These are phyloP conservation scores for Fabriciana adippe DNA, from an alignment of 2,888 invertebrate genomes.

Conservation along the genomic window DNA sequence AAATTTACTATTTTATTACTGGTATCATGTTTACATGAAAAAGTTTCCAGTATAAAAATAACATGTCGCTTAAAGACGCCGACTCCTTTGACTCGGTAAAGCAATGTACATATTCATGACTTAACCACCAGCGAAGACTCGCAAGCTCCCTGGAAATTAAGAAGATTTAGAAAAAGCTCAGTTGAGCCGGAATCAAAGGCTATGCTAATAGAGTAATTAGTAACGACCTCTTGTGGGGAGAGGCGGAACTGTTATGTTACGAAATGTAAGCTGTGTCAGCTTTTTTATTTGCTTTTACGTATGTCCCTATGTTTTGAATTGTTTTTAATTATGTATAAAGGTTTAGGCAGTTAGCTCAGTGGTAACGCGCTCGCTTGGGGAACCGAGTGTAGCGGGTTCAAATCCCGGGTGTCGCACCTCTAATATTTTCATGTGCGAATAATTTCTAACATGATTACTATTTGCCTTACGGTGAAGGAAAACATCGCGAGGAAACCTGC, in stretches of 20 bases:
- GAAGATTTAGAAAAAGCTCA: constrained; percentile 66
- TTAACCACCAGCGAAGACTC: constrained; percentile 38
- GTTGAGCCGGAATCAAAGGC: constrained; percentile 61
- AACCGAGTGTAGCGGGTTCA: too few species aligned
- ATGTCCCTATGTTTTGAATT: background rate
- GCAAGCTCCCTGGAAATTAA: constrained; percentile 54
- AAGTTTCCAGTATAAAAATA: constrained; percentile 8
- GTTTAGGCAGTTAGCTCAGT: too few species aligned
- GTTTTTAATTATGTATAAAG: background rate
- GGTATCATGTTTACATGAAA: too few species aligned
- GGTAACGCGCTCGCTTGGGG: too few species aligned
- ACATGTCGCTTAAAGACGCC: constrained; percentile 15
- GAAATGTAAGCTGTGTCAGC: background rate
- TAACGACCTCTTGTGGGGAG: constrained; percentile 61
- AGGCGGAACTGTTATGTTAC: constrained; percentile 44
- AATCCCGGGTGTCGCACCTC: too few species aligned
- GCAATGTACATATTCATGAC: constrained; percentile 45
- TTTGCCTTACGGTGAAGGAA: too few species aligned
- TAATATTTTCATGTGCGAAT: too few species aligned
- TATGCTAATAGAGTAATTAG: constrained; percentile 65
- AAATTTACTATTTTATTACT: too few species aligned
- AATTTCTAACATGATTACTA: too few species aligned
- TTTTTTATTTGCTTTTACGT: background rate
- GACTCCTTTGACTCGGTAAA: constrained; percentile 32
- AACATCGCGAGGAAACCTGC: too few species aligned